Evolutionary conservation across 2,113 vertebrate species (phyloP).

Genomic region (Uria aalge): DNA sequence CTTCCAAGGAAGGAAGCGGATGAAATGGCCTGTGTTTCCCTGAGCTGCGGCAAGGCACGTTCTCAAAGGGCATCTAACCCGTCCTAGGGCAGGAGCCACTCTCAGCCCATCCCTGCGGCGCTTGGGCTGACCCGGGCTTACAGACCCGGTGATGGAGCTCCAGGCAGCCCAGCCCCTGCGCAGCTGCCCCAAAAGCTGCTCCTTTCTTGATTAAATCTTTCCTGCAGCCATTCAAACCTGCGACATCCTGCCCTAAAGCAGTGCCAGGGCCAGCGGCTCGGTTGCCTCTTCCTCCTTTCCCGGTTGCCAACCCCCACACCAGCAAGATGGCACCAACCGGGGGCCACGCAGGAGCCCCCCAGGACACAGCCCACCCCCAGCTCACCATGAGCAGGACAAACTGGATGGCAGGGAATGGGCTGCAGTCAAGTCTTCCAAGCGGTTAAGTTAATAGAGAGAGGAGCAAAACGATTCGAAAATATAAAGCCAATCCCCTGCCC

Average conservation of each 20-base stretch:
- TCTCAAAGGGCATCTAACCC: not conserved
- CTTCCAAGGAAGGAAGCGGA: not conserved
- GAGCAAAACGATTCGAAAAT: not conserved
- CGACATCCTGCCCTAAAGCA: not conserved
- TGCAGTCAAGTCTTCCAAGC: not conserved
- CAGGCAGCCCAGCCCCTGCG: not conserved
- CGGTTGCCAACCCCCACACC: not conserved
- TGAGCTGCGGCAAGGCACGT: not conserved
- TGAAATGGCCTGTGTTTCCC: not conserved
- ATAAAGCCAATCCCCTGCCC: not conserved
- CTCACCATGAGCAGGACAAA: not conserved
- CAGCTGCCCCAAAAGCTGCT: not conserved
- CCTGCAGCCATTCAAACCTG: not conserved
- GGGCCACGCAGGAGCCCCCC: not conserved
- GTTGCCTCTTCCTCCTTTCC: accelerated
- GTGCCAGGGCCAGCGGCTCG: not conserved
- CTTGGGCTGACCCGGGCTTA: not conserved
- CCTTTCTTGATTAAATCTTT: not conserved
- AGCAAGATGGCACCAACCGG: accelerated
- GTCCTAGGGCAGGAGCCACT: not conserved
- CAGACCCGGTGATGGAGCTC: accelerated
- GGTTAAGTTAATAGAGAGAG: not conserved
- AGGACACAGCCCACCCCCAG: not conserved
- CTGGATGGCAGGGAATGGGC: not conserved
- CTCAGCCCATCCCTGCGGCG: not conserved